A percentile compares a stretch with the other conserved stretches of the same genome.
Conservation (phyloP, 2,113 vertebrate species). For the Pseudorasbora parva region DNA sequence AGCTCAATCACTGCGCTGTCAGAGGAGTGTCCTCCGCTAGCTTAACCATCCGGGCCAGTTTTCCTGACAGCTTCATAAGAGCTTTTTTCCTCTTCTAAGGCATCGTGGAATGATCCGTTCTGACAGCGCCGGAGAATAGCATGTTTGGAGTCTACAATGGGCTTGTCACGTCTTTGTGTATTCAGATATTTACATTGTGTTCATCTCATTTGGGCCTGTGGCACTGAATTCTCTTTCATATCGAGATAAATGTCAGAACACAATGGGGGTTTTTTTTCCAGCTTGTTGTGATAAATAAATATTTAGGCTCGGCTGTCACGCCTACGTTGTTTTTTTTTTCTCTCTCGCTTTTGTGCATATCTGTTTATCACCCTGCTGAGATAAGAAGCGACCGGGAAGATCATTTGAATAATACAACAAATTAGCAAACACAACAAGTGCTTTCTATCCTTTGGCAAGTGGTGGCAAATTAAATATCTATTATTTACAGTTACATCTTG, state of each 20-base stretch:
- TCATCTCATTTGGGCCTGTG: conserved; percentile 18
- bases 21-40: conserved; percentile 28
- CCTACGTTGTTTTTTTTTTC: conserved; percentile 54
- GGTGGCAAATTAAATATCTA: conserved; percentile 75
- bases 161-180: conserved; percentile 49
- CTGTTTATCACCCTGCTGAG: conserved; percentile 44
- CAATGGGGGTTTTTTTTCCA: not conserved
- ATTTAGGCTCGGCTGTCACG: conserved; percentile 49
- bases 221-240: conserved; percentile 60
- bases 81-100: conserved; percentile 40
- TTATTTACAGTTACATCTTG: conserved; percentile 81
- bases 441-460: conserved; percentile 58
- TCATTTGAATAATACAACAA: conserved; percentile 74
- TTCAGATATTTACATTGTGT: conserved; percentile 43
- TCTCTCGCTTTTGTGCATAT: conserved; percentile 65
- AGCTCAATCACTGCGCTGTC: conserved; percentile 35
- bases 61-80: conserved; percentile 39
- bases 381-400: conserved; percentile 39
- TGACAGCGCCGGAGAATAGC: conserved; percentile 35
- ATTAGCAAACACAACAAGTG: conserved; percentile 60
- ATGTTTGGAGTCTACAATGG: conserved; percentile 35
- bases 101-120: conserved; percentile 33
- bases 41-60: conserved; percentile 17
- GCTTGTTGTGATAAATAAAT: conserved; percentile 52
- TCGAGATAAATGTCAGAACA: conserved; percentile 22